Percentiles rank a stretch among this genome's conserved stretches.
These are phyloP conservation scores for Willowsia nigromaculata DNA, from an alignment of 2,888 invertebrate species.

Conservation along the genomic window DNA sequence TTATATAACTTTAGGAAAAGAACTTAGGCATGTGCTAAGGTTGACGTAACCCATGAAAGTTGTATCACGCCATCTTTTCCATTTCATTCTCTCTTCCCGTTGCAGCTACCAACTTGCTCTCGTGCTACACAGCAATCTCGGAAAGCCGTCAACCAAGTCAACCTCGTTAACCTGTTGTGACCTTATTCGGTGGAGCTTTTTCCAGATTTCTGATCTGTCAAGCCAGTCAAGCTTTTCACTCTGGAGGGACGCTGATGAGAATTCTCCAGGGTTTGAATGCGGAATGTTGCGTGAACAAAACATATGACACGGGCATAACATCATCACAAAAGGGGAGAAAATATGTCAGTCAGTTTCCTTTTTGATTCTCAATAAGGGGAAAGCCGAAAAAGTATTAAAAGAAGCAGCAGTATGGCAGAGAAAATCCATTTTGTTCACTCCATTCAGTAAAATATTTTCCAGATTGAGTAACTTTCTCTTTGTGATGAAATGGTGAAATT, in stretches of 20 bases:
- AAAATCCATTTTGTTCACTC: background rate
- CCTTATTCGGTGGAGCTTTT: conserved; percentile 54
- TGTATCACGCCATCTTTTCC: background rate
- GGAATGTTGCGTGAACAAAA: conserved; percentile 50
- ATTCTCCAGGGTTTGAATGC: conserved; percentile 52
- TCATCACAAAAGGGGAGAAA: conserved; percentile 7
- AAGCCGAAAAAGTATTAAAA: background rate
- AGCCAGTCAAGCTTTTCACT: conserved; percentile 45
- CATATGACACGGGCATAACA: conserved; percentile 20
- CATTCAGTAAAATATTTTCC: background rate
- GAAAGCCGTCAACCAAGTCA: conserved; percentile 54
- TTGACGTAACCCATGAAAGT: background rate
- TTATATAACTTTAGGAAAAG: no score
- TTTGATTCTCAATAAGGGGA: background rate
- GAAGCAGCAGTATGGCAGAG: background rate
- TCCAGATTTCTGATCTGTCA: conserved; percentile 64
- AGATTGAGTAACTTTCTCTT: background rate
- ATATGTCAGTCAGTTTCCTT: conserved; percentile 9
- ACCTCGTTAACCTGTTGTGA: conserved; percentile 64
- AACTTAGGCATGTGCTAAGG: no score
- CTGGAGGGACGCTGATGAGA: conserved; percentile 45
- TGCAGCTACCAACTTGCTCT: background rate
- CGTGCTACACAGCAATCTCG: background rate
- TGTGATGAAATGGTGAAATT: background rate
- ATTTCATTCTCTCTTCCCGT: background rate